These are phyloP conservation scores for Agapostemon virescens DNA, from an alignment of 2,888 invertebrate genomes.

Conservation along the genomic window DNA sequence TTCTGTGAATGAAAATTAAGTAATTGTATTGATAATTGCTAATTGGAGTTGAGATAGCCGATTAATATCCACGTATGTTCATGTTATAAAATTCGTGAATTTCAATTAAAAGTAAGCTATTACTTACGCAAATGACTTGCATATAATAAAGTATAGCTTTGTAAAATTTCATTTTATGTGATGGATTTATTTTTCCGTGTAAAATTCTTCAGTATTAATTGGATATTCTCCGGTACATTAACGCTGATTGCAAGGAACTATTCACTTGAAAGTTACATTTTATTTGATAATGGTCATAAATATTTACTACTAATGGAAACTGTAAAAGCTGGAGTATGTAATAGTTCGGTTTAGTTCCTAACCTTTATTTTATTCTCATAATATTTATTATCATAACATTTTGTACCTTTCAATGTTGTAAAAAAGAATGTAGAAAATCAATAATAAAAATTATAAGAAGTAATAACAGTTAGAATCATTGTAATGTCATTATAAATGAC, in stretches of 20 bases:
- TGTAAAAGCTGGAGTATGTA: not conserved
- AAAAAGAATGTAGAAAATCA: no score
- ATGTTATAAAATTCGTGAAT: not conserved
- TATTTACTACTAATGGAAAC: not conserved
- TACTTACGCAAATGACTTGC: not conserved
- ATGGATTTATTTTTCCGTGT: not conserved
- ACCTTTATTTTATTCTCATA: not conserved
- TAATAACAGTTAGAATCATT: no score
- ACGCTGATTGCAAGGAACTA: no score
- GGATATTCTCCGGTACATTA: no score
- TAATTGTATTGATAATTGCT: not conserved
- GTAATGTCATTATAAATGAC: no score
- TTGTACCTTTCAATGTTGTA: no score
- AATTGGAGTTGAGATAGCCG: not conserved
- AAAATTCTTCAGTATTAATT: not conserved
- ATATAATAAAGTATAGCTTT: not conserved
- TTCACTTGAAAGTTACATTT: no score
- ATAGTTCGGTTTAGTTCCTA: not conserved
- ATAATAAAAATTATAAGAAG: not conserved
- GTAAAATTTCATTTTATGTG: not conserved
- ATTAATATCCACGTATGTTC: not conserved
- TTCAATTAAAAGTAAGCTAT: not conserved
- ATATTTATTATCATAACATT: not conserved
- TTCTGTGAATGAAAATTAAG: not conserved
- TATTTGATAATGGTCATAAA: no score